phyloP scores from a whole-genome alignment of 2,888 invertebrate genomes.

The Brachycybe producta region DNA sequence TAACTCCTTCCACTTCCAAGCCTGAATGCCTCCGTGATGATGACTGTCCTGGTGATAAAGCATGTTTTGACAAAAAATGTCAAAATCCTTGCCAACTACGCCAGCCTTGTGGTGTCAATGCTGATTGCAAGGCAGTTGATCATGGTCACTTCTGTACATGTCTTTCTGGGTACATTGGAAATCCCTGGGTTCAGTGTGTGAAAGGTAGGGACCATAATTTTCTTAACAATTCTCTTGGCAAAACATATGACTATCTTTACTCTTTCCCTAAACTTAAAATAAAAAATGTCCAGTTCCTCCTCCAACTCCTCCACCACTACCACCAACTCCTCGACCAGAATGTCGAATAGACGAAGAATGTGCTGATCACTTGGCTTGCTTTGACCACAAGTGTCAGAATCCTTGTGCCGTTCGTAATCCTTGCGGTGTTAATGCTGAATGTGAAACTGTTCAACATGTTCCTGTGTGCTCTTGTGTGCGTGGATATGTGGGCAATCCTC shows the following conservation, averaged over 20 bases:
- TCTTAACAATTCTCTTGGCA: neutral
- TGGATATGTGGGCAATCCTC: slow-evolving; percentile 69
- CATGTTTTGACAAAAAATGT: slow-evolving; percentile 73
- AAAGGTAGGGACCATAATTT: slow-evolving; percentile 15
- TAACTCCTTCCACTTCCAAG: slow-evolving; percentile 9
- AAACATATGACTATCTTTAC: too few relatives aligned
- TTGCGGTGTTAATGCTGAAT: slow-evolving; percentile 74
- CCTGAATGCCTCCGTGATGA: slow-evolving; percentile 18
- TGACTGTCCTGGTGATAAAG: slow-evolving; percentile 41
- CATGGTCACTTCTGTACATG: slow-evolving; percentile 60
- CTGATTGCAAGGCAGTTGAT: slow-evolving; percentile 57
- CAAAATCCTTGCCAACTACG: slow-evolving; percentile 51
- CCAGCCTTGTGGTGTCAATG: slow-evolving; percentile 68
- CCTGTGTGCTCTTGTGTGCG: slow-evolving; percentile 77
- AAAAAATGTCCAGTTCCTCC: slow-evolving; percentile 2
- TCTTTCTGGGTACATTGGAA: slow-evolving; percentile 48
- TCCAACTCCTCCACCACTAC: slow-evolving; percentile 28
- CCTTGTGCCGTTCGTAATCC: slow-evolving; percentile 35
- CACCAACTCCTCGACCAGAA: slow-evolving; percentile 39
- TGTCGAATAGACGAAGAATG: slow-evolving; percentile 67
- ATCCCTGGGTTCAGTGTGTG: slow-evolving; percentile 23
- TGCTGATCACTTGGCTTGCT: slow-evolving; percentile 59
- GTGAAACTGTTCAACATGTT: slow-evolving; percentile 56
- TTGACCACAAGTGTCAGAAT: slow-evolving; percentile 43
- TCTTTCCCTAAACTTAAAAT: too few relatives aligned